phyloP scores from a whole-genome alignment of 1,140 invertebrate genomes.

The Drosophila grimshawi region DNA sequence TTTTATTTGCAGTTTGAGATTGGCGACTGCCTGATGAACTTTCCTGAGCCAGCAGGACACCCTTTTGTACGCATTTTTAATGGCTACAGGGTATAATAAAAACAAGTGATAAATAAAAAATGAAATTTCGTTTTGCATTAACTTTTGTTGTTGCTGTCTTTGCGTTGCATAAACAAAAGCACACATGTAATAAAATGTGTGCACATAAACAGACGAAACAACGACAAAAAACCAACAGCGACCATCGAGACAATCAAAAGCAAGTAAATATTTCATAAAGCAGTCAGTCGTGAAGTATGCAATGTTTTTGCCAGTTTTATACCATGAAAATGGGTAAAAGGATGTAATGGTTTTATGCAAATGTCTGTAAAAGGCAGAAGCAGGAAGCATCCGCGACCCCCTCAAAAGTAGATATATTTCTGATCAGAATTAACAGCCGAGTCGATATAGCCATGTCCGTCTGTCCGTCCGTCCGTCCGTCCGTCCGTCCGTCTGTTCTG shows the following conservation, averaged over 20 bases:
- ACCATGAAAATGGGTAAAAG: too few relatives aligned
- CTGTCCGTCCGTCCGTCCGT: too few relatives aligned
- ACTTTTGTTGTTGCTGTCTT: slow-evolving; percentile 56
- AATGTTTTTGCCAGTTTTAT: slow-evolving; percentile 5
- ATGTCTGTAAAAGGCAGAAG: too few relatives aligned
- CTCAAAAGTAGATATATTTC: too few relatives aligned
- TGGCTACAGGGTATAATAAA: background rate
- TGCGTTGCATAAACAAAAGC: slow-evolving; percentile 66
- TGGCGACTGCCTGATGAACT: too few relatives aligned
- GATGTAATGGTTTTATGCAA: too few relatives aligned
- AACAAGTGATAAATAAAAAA: slow-evolving; percentile 69
- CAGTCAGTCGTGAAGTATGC: slow-evolving; percentile 58
- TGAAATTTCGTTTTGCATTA: slow-evolving; percentile 78
- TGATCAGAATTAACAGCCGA: too few relatives aligned
- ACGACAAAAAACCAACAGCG: slow-evolving; percentile 34
- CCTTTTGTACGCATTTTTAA: background rate
- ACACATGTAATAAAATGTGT: slow-evolving; percentile 80
- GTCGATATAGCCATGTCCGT: too few relatives aligned
- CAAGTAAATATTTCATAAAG: slow-evolving; percentile 77
- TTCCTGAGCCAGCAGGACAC: too few relatives aligned
- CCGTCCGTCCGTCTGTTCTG: too few relatives aligned
- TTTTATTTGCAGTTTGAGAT: too few relatives aligned
- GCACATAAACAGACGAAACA: slow-evolving; percentile 62
- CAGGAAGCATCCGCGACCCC: too few relatives aligned
- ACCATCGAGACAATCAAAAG: slow-evolving; percentile 70